Evolutionary conservation across 2,888 invertebrate species (phyloP), one percentile per base, ranked within the genome.

Genomic region (Epinotia bilunana): DNA sequence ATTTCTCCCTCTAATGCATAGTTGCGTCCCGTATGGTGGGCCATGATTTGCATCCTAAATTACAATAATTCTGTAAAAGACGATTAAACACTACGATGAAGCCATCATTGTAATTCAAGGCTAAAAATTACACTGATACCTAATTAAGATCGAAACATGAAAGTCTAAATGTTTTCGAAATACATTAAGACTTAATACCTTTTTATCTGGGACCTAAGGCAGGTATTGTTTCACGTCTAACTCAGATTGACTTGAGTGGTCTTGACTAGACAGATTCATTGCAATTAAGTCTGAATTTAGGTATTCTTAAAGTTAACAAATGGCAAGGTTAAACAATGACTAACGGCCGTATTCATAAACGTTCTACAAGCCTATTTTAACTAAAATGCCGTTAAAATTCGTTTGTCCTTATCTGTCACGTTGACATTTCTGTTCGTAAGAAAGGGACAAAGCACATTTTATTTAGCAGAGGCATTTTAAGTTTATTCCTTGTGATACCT

Each of bases 161-260:
- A 18, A 39, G 23, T 64, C 33, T 64, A n/a, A 46, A 46, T 46
- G 63, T 46, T 13, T 43, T 9, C 13, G 3, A 43, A 63, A 11
- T 11, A n/a, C 7, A 6, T 7, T 23, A 6, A 46, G 20, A 23
- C 49, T 64, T 64, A 49, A 20, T 46, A 43, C 11, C 6, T 20
- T 62, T 18, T 39, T 11, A n/a, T 16, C 2, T 63, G 6, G 16
- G 23, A 39, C 3, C 9, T 20, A 16, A 23, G 2, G 18, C 11
- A 49, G 28, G 16, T 63, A 73, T 67, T 61, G 39, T 68, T 49
- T 46, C 6, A 62, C 33, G 65, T 49, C 39, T 58, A 63, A 18
- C 55, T 63, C 28, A 73, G 73, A 74, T 57, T 74, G 73, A 69
- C 63, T 70, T 46, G 39, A 74, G 74, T 74, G 74, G 68, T 64